These are phyloP conservation scores for Rhamphomyia laevipes DNA, from an alignment of 2,888 invertebrate genomes.

Conservation along the genomic window DNA sequence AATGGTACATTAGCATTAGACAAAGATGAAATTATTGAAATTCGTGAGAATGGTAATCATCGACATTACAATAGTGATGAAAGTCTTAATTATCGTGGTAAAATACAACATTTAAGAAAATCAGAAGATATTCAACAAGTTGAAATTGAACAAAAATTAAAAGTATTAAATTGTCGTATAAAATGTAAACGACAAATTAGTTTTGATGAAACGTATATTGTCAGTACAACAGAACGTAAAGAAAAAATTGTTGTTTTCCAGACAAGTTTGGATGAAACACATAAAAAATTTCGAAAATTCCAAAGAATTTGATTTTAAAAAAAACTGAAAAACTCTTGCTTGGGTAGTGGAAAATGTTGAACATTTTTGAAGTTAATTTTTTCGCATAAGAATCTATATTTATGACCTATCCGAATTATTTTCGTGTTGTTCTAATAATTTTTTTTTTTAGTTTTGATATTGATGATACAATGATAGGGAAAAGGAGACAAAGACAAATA, in stretches of 20 bases:
- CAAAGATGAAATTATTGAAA: slow-evolving; percentile 2
- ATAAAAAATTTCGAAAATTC: too few species aligned
- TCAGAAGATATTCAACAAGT: background rate
- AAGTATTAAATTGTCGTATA: slow-evolving; percentile 11
- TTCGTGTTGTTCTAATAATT: too few species aligned
- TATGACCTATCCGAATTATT: too few species aligned
- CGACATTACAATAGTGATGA: slow-evolving; percentile 1
- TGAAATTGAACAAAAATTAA: slow-evolving; percentile 4
- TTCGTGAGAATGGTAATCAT: background rate
- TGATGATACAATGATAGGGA: too few species aligned
- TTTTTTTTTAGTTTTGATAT: too few species aligned
- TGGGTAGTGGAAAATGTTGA: background rate
- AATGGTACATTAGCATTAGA: background rate
- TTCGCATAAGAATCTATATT: background rate
- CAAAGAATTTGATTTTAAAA: background rate
- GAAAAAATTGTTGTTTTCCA: slow-evolving; percentile 15
- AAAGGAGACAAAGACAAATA: too few species aligned
- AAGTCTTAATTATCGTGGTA: background rate
- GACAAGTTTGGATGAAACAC: slow-evolving; percentile 17
- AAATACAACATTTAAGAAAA: too few species aligned
- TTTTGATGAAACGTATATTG: slow-evolving; percentile 26
- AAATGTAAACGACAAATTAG: slow-evolving; percentile 29
- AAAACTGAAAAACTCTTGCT: background rate
- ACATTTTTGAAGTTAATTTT: background rate
- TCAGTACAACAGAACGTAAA: slow-evolving; percentile 12